Evolutionary conservation across 2,888 invertebrate species (phyloP), one percentile per base, ranked within the genome.

Genomic region (Pristionchus maxplancki): DNA sequence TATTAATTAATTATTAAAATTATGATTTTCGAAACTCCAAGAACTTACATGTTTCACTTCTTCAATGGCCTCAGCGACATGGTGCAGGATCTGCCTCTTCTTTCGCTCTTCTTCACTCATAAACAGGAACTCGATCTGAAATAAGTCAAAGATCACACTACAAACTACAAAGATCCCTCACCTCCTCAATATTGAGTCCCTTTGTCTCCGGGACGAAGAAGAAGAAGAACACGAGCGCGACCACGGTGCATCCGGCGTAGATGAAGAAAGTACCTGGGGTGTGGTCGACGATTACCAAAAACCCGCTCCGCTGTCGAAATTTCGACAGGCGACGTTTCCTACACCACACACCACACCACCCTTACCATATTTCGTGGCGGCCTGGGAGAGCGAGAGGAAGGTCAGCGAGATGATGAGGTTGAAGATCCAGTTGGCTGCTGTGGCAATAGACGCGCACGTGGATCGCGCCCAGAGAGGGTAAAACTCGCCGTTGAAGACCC

Each of bases 401-500:
- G 96, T 95, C 90, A 96, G 94, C 0, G 96, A 95, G 17, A 96
- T 95, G 44, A 95, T 90, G 40, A 96, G 93, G 91, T 96, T 96
- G 91, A 95, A 95, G 8, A 95, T 92, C 96, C 96, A 96, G 92
- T 96, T 96, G 81, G 94, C 91, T 0, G 91, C 90, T 15, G 93
- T 93, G 24, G 92, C 89, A 13, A 92, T 89, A 15, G 92, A 90
- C n/a, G 91, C 92, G 64, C 95, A 95, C 0, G 95, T 92, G 64
- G 88, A 81, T 85, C 96, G 93, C 0, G 96, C 96, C 96, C 96
- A 96, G 53, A 95, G 93, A 0, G 96, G 96, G 91, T 95, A 96
- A 87, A 96, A 96, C 93, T 96, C 96, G 6, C 96, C 95, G 92
- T 96, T 96, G 87, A 96, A 95, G 9, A 96, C 96, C 96, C 96